phyloP scores from a whole-genome alignment of 2,888 invertebrate species.

The Himalopsyche anomala region DNA sequence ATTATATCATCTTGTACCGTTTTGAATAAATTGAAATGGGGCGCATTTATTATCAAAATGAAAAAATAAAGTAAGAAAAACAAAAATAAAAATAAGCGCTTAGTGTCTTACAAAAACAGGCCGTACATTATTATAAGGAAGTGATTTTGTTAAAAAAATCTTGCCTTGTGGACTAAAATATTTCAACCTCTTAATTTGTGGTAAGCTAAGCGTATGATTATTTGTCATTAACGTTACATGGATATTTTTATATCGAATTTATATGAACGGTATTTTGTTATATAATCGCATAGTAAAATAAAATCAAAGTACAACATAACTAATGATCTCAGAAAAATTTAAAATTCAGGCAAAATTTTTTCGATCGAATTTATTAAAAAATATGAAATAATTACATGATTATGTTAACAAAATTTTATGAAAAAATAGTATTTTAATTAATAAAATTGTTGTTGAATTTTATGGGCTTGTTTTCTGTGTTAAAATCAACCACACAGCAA shows the following conservation, averaged over 20 bases:
- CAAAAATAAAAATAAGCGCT: conserved; percentile 6
- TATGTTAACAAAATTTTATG: too few relatives aligned
- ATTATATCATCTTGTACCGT: background rate
- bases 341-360: too few relatives aligned
- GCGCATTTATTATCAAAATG: background rate
- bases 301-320: too few relatives aligned
- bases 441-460: too few relatives aligned
- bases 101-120: background rate
- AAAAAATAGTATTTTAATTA: too few relatives aligned
- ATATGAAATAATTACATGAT: too few relatives aligned
- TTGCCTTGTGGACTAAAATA: background rate
- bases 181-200: background rate
- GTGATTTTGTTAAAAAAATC: background rate
- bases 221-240: background rate
- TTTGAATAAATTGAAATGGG: background rate
- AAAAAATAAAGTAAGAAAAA: background rate
- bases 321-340: too few relatives aligned
- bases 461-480: too few relatives aligned
- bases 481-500: too few relatives aligned
- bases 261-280: too few relatives aligned
- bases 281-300: too few relatives aligned
- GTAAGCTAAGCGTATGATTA: background rate
- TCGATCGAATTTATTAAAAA: too few relatives aligned
- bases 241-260: background rate
- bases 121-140: background rate